Evolutionary conservation across 2,888 invertebrate species (phyloP).

Genomic region (Theretra japonica): DNA sequence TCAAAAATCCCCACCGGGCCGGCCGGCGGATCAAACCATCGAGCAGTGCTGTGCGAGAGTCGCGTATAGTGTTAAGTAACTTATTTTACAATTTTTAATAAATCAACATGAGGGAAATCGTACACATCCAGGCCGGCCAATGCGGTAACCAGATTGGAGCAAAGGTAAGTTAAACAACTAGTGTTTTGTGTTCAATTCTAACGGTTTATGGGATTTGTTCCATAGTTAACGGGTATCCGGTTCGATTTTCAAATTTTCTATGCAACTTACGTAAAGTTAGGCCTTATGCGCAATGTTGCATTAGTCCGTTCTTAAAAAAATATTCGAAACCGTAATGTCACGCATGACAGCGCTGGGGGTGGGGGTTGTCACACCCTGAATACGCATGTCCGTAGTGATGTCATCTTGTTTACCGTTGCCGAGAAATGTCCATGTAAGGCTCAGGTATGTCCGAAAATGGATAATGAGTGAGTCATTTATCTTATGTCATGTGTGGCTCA

Average conservation of each 20-base stretch:
- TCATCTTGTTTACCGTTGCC: not conserved
- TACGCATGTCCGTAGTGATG: constrained; percentile 38
- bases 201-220: constrained; percentile 10
- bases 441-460: constrained; percentile 31
- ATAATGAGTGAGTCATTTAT: constrained; percentile 37
- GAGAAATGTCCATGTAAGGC: constrained; percentile 22
- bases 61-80: constrained; percentile 76
- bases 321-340: constrained; percentile 52
- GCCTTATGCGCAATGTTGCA: constrained; percentile 51
- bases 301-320: constrained; percentile 58
- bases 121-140: constrained; percentile 92
- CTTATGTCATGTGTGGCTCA: constrained; percentile 38
- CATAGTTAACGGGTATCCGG: not conserved
- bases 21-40: constrained; percentile 69
- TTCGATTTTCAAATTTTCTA: constrained; percentile 7
- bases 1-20: constrained; percentile 78
- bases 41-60: constrained; percentile 76
- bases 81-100: constrained; percentile 69
- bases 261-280: constrained; percentile 16
- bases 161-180: constrained; percentile 65
- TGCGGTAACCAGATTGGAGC: constrained; percentile 94
- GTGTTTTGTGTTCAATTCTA: not conserved
- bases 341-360: constrained; percentile 47
- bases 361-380: constrained; percentile 50
- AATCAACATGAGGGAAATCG: constrained; percentile 91